Base-by-base conservation (phyloP, 2,888 invertebrate genomes). In the Agriopis leucophaearia region DNA sequence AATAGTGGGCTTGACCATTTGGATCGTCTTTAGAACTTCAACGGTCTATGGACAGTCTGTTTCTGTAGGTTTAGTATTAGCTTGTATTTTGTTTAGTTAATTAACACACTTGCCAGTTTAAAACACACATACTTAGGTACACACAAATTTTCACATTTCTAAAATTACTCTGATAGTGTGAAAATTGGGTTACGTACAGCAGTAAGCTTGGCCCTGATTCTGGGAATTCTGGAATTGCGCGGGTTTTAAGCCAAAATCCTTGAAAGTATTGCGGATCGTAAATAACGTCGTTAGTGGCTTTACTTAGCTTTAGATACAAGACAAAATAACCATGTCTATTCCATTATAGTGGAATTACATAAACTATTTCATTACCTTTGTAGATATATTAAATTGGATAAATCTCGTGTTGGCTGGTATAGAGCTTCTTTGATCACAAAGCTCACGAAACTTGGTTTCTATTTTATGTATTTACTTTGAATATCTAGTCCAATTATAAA, bases 351-450 rank as follows among this genome's bases (percentile, higher is more conserved):
- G 55, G 42, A 55, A 44, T 55, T 42, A 55, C 7, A 44, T 55
- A 12, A 18, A 18, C 55, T 42, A 55, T 42, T 55, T 44, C 18
- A 55, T 55, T 42, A 44, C 18, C 55, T 55, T 55, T 55, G 55
- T 55, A 44, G 18, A 48, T 42, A 44, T 55, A 55, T 54, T 54
- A 40, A 40, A 55, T 55, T 42, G 55, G 42, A 44, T 27, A 55
- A 42, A 42, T 44, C 42, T 40, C 16, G 54, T 40, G 12, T 16
- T 55, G 7, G 16, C 40, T 15, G 8, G 55, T 42, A 42, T 18
- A 13, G 13, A 16, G 40, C 7, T 13, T 40, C 55, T 55, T 55
- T 55, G 55, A 55, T 55, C 55, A 55, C 18, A 27, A 9, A 42
- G 54, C 38, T 16, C 9, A 44, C 55, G 12, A 55, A 42, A 40